Evolutionary conservation across 1,140 invertebrate genomes (phyloP), one percentile per base, ranked within the genome.

Genomic region (Pteromalus puparum): DNA sequence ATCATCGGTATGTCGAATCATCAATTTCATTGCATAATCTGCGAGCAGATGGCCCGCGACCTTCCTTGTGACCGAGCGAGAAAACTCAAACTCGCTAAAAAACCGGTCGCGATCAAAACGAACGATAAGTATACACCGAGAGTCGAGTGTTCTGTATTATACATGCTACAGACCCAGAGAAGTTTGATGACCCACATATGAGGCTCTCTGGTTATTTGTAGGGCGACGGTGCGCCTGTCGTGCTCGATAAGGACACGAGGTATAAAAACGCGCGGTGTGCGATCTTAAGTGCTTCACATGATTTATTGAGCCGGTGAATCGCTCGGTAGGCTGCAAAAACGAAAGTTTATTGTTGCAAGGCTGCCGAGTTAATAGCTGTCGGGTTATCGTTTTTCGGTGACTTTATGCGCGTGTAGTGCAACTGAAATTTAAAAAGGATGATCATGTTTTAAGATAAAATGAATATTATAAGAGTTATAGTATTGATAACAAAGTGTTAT

Each of bases 1-100:
- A 70, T 30, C n/a, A 67, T 67, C 65, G 65, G 65, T 67, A 67
- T 67, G 65, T 26, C 67, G 67, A 70, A 70, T 70, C 67, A 28
- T 70, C 26, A 18, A 28, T 70, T 70, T 30, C 12, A 10, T 28
- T 70, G 67, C 67, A 70, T 28, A 12, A 70, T 61, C 5, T n/a
- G 15, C 21, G 21, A 61, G 53, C 6, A 61, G 21, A 61, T 70
- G 65, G 65, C 7, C 67, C 24, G 28, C 26, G 67, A 18, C 67
- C 67, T 26, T 70, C 26, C 6, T 28, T 28, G 26, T 10, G 67
- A 26, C 6, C 53, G n/a, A n/a, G 26, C 67, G 67, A 70, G 26
- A 28, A 70, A 70, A 70, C 15, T 70, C 67, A 70, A 70, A 15
- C 9, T 26, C 67, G 67, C 1, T 5, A 26, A 34, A 30, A 28